Conservation (phyloP, 2,113 vertebrate species). For the Baryphthengus martii region DNA sequence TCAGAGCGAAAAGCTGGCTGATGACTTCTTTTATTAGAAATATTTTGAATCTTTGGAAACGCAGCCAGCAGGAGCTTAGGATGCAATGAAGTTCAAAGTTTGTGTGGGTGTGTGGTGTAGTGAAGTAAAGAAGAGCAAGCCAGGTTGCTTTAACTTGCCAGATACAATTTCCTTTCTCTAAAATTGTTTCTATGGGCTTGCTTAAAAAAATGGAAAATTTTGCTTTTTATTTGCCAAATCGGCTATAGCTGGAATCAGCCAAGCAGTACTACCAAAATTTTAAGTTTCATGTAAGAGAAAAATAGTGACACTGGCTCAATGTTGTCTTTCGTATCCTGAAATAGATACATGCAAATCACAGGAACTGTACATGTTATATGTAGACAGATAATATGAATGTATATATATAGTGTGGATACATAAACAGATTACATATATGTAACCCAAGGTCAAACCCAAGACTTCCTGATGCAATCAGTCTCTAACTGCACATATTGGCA, state of each 20-base stretch:
- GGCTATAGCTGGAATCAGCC: neutral
- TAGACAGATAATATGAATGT: neutral
- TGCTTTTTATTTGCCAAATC: slow-evolving; percentile 24
- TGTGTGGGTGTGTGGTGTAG: slow-evolving; percentile 35
- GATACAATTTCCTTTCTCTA: slow-evolving; percentile 50
- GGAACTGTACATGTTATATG: neutral
- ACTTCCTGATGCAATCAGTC: neutral
- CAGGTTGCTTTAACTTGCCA: slow-evolving; percentile 40
- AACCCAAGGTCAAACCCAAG: neutral
- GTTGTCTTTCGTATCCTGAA: neutral
- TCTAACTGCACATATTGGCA: slow-evolving; percentile 31
- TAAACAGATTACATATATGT: neutral
- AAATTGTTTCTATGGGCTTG: neutral
- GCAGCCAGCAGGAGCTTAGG: slow-evolving; percentile 17
- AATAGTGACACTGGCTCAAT: neutral
- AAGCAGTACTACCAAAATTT: neutral
- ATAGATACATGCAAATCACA: neutral
- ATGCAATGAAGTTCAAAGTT: slow-evolving; percentile 42
- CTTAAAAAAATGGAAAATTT: slow-evolving; percentile 9
- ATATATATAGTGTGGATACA: neutral
- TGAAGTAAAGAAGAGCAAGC: slow-evolving; percentile 27
- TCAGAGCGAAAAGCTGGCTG: neutral
- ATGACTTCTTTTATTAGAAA: slow-evolving; percentile 45
- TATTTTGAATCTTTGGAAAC: slow-evolving; percentile 27
- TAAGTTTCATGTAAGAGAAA: neutral